These are phyloP conservation scores for Coracias cyanogaster DNA, from an alignment of 2,797 vertebrate genomes.

Conservation along the genomic window DNA sequence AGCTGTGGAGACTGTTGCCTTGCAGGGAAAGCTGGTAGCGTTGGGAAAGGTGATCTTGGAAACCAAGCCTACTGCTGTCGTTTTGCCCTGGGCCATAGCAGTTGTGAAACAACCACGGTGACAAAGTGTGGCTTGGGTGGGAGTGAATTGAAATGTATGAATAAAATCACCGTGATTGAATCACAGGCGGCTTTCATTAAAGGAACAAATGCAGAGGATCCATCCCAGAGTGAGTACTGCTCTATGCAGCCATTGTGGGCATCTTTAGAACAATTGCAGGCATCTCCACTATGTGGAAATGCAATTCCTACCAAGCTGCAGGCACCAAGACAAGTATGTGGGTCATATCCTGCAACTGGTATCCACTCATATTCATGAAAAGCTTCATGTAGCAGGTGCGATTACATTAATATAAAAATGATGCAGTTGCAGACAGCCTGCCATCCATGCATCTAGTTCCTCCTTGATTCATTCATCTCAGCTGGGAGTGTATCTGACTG, in stretches of 20 bases:
- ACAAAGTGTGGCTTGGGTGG: constrained; percentile 1
- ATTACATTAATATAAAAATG: neutral
- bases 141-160: constrained; percentile 4
- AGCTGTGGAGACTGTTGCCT: neutral
- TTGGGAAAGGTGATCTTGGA: neutral
- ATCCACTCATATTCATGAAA: neutral
- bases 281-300: neutral
- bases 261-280: neutral
- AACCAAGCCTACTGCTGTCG: neutral
- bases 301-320: neutral
- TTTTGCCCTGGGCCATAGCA: neutral
- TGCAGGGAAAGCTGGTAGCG: neutral
- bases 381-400: neutral
- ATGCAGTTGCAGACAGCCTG: neutral
- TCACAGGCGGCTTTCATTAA: neutral
- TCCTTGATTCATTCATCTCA: constrained; percentile 1
- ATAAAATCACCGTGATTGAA: neutral
- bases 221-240: neutral
- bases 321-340: neutral
- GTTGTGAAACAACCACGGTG: neutral
- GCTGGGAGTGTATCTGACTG: neutral
- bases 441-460: neutral
- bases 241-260: neutral
- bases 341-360: neutral
- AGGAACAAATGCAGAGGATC: neutral